Percentiles rank a stretch among this genome's conserved stretches.
These are phyloP conservation scores for Aphaenogaster ashmeadi DNA, from an alignment of 1,140 invertebrate genomes.

Conservation along the genomic window DNA sequence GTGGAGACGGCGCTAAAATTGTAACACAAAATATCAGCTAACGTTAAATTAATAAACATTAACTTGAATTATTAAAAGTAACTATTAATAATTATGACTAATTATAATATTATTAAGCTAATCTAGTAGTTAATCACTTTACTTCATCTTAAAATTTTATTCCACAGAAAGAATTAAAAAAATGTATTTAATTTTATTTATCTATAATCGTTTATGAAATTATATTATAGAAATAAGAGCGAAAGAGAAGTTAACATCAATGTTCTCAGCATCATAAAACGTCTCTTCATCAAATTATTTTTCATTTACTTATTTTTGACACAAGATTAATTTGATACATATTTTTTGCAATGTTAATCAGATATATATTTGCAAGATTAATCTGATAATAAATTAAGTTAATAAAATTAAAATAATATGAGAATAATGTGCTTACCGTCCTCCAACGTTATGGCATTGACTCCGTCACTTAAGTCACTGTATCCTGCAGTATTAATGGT, in stretches of 20 bases:
- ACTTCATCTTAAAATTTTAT: background rate
- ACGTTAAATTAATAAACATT: background rate
- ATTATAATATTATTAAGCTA: background rate
- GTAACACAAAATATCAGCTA: background rate
- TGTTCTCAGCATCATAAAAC: background rate
- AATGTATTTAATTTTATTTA: background rate
- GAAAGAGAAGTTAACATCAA: background rate
- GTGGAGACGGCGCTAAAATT: conserved; percentile 77
- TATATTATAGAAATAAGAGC: background rate
- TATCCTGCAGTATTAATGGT: conserved; percentile 65
- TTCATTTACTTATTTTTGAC: conserved; percentile 6
- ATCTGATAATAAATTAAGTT: background rate
- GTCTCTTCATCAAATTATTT: background rate
- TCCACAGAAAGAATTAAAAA: background rate
- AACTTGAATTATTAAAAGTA: conserved; percentile 9
- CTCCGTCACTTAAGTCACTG: conserved; percentile 67
- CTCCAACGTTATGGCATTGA: conserved; percentile 71
- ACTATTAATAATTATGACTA: background rate
- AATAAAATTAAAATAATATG: conserved; percentile 17
- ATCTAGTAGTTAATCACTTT: background rate
- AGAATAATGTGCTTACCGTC: conserved; percentile 70
- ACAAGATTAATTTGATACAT: too few relatives aligned
- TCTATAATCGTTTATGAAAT: background rate
- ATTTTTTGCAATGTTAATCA: too few relatives aligned
- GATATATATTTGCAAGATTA: background rate